Conservation (phyloP, 2,888 invertebrate genomes). For the Aelia acuminata region DNA sequence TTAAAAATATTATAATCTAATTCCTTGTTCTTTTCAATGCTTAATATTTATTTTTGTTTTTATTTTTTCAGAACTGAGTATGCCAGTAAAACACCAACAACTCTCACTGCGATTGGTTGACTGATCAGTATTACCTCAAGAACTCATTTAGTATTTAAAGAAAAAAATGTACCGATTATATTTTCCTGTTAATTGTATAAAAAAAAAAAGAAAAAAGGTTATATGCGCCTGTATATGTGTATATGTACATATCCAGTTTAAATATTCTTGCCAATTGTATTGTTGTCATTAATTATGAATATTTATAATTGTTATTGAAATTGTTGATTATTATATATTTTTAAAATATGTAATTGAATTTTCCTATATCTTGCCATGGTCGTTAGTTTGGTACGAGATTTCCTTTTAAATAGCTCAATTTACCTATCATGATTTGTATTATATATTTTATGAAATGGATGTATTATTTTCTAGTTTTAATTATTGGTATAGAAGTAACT, state of each 20-base stretch:
- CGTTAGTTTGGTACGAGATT: neutral
- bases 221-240: neutral
- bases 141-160: constrained; percentile 19
- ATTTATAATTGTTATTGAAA: constrained; percentile 40
- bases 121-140: constrained; percentile 33
- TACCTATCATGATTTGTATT: neutral
- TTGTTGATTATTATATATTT: constrained; percentile 50
- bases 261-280: constrained; percentile 52
- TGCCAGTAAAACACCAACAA: constrained; percentile 58
- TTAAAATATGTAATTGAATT: constrained; percentile 40
- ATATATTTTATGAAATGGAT: constrained; percentile 14
- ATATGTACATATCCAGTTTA: constrained; percentile 26
- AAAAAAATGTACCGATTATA: constrained; percentile 24
- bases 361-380: constrained; percentile 56
- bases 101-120: constrained; percentile 64
- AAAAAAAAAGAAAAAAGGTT: neutral
- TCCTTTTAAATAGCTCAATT: constrained; percentile 24
- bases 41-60: constrained; percentile 25
- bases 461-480: constrained; percentile 12
- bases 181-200: constrained; percentile 13
- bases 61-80: constrained; percentile 53
- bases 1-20: neutral
- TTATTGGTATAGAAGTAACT: constrained; percentile 20
- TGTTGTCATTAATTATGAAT: constrained; percentile 53
- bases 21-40: neutral